Base-by-base conservation (phyloP, 2,888 invertebrate genomes). In the Pyralis farinalis region DNA sequence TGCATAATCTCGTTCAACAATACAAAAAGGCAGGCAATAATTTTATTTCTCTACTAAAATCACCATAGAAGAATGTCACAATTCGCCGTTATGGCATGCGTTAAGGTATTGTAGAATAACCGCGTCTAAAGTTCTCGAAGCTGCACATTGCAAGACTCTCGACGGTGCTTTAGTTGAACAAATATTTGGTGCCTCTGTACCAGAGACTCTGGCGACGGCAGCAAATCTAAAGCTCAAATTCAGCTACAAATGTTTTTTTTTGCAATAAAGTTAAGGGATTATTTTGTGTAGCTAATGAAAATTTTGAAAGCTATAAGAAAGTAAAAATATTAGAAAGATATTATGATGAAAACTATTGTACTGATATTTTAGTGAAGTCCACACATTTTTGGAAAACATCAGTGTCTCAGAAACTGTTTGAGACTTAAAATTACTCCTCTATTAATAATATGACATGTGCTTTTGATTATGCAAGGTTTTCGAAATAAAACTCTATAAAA, bases 61-160 rank as follows among this genome's bases (percentile, higher is more conserved):
- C n/a, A n/a, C n/a, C n/a, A n/a, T n/a, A n/a, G n/a, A n/a, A n/a
- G n/a, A n/a, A n/a, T n/a, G n/a, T n/a, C n/a, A n/a, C n/a, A n/a
- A n/a, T n/a, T n/a, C n/a, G n/a, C n/a, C n/a, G n/a, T n/a, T 34
- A 7, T 34, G 33, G 33, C 11, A 34, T n/a, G 33, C 20, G 5
- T 7, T 34, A 1, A 1, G 33, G 6, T 34, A 34, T 34, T n/a
- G 6, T 1, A 3, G 33, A 1, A 34, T 34, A 1, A 34, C 33
- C 4, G 33, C 33, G 1, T 34, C 21, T 3, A 21, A 34, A 34
- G 33, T 10, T 10, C n/a, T 21, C 9, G 33, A 34, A 10, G 33
- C 21, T 9, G 33, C 33, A 1, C 33, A 34, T 5, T 34, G 33
- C 10, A 34, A 34, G 1, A 7, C 7, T 21, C 21, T 7, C 29